Percentiles rank a stretch among this genome's conserved stretches.
Evolutionary conservation across 2,797 vertebrate genomes (phyloP).

Genomic region (Sebastolobus altivelis): DNA sequence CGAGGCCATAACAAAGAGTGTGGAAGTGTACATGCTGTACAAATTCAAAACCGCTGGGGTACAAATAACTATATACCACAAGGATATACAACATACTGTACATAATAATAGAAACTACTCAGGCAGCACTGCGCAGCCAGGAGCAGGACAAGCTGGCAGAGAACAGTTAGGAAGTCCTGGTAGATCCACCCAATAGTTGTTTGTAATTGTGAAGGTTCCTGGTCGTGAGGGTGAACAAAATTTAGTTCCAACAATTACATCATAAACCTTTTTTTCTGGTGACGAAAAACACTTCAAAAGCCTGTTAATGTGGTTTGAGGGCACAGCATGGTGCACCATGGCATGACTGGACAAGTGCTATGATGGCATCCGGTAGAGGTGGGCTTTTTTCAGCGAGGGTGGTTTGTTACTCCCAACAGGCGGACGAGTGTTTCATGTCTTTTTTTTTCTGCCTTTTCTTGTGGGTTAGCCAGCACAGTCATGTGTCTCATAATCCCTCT

Average conservation of each 20-base stretch:
- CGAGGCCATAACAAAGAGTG: not conserved
- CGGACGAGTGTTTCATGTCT: conserved; percentile 25
- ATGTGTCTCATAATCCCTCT: conserved; percentile 71
- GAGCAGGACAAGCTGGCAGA: conserved; percentile 18
- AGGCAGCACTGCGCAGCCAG: not conserved
- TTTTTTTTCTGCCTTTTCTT: conserved; percentile 37
- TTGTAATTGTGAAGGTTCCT: conserved; percentile 19
- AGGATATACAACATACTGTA: not conserved
- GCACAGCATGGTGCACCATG: not conserved
- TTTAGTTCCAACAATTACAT: conserved; percentile 28
- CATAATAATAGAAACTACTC: not conserved
- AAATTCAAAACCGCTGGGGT: not conserved
- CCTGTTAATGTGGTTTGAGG: conserved; percentile 39
- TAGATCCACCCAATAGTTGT: conserved; percentile 14
- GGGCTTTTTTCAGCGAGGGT: not conserved
- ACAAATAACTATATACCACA: not conserved
- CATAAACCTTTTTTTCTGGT: conserved; percentile 22
- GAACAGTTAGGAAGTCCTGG: conserved; percentile 4
- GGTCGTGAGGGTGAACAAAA: conserved; percentile 19
- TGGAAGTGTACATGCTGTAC: not conserved
- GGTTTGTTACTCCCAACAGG: conserved; percentile 34
- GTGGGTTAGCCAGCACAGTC: conserved; percentile 57
- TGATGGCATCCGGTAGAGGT: conserved; percentile 10
- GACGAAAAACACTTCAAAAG: conserved; percentile 37
- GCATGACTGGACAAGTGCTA: conserved; percentile 21